Percentiles rank a stretch among this genome's conserved stretches.
Conservation (phyloP, 1,140 invertebrate species). For the Rhyzopertha dominica region DNA sequence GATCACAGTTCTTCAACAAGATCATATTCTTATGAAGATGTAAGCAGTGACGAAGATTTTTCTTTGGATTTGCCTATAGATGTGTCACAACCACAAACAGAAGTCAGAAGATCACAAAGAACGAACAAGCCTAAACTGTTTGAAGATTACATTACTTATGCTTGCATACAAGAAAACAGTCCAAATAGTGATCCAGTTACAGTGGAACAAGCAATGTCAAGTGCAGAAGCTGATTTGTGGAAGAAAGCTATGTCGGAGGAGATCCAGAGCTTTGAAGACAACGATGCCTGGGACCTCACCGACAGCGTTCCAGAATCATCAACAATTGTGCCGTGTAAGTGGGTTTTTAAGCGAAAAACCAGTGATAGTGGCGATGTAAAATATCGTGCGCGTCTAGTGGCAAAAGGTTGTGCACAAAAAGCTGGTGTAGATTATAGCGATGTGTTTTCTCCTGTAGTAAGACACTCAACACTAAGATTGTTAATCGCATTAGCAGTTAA, state of each 20-base stretch:
- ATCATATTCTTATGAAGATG: too few species aligned
- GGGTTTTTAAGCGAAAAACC: slow-evolving; percentile 15
- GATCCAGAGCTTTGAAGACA: slow-evolving; percentile 27
- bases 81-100: too few species aligned
- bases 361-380: slow-evolving; percentile 14
- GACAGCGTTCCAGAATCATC: slow-evolving; percentile 6
- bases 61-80: too few species aligned
- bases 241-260: slow-evolving; percentile 38
- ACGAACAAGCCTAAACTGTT: too few species aligned
- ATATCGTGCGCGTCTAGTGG: slow-evolving; percentile 34
- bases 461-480: slow-evolving; percentile 19
- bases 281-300: too few species aligned
- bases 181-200: slow-evolving; percentile 35
- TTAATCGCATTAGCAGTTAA: slow-evolving; percentile 31
- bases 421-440: slow-evolving; percentile 33
- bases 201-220: slow-evolving; percentile 19
- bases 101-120: too few species aligned
- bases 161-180: too few species aligned
- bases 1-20: too few species aligned
- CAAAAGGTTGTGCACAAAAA: slow-evolving; percentile 32
- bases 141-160: too few species aligned
- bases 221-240: slow-evolving; percentile 28
- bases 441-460: slow-evolving; percentile 37
- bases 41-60: too few species aligned
- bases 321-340: slow-evolving; percentile 30